phyloP scores from a whole-genome alignment of 2,113 vertebrate genomes.

The Apodemus speciosus region DNA sequence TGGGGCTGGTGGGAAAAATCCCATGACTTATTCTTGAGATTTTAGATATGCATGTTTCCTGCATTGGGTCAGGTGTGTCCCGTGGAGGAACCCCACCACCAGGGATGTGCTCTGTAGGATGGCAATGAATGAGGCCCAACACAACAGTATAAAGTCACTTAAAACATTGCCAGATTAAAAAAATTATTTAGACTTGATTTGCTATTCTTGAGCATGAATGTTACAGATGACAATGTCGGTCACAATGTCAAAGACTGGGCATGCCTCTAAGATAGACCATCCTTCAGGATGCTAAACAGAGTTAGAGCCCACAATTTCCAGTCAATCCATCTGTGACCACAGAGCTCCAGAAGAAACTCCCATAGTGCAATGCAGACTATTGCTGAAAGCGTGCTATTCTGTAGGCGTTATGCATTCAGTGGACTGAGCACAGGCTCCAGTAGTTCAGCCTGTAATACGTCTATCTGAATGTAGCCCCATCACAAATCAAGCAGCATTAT shows the following conservation, averaged over 20 bases:
- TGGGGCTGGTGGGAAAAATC: not conserved
- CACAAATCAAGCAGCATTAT: not conserved
- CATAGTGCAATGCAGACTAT: rapidly evolving
- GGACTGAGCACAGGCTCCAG: not conserved
- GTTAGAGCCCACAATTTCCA: not conserved
- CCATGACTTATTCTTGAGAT: not conserved
- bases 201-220: not conserved
- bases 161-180: not conserved
- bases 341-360: not conserved
- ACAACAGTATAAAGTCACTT: not conserved
- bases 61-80: not conserved
- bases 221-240: not conserved
- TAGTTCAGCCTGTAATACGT: not conserved
- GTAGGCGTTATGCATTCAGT: not conserved
- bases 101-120: not conserved
- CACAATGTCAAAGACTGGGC: not conserved
- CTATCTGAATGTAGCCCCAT: not conserved
- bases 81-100: too few relatives aligned
- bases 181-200: not conserved
- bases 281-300: not conserved
- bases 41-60: not conserved
- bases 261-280: not conserved
- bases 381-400: too few relatives aligned
- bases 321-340: not conserved
- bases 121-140: not conserved